Base-by-base conservation (phyloP, 1,140 invertebrate species). In the Camponotus floridanus region DNA sequence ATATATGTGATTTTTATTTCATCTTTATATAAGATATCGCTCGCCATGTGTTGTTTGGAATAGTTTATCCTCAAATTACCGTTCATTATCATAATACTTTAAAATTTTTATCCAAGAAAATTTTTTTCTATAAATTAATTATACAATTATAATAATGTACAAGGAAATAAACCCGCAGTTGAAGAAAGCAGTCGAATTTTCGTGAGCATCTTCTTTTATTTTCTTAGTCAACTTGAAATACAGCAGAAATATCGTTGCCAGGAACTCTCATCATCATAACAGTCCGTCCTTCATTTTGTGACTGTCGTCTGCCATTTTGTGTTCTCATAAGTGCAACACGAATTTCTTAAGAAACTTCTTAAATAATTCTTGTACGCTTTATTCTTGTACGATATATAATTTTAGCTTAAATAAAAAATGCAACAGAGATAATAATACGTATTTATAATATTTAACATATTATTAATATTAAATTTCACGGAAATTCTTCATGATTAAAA, bases 1-100 rank as follows among this genome's bases (percentile, higher is more conserved):
- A 26, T 26, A 26, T 26, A 26, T 26, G 21, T 83, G 73, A 83
- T 74, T 73, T 15, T 26, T 3, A 26, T 76, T 48, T 80, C 76
- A 62, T 65, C 21, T 74, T 42, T 81, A 4, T 13, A 21, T 9
- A 51, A 42, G 33, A 57, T n/a, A 51, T 67, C 59, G 86, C 21
- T n/a, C 62, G 71, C 62, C 71, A 64, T 42, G 86, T 91, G 90
- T 92, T 93, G 91, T 91, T 92, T 93, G 92, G 92, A 93, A 92
- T 92, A 90, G 76, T 74, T 64, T 8, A 33, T 33, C n/a, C 11
- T 8, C 42, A 3, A 21, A 48, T n/a, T 61, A 86, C 48, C 62
- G 13, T 9, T 59, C 26, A 59, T 73, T 18, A 45, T 18, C 48
- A 9, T 21, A 31, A 31, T 26, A 26, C 21, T 15, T 8, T 55